A percentile compares a stretch with the other conserved stretches of the same genome.
phyloP scores from a whole-genome alignment of 2,888 invertebrate genomes.

The Dione juno region DNA sequence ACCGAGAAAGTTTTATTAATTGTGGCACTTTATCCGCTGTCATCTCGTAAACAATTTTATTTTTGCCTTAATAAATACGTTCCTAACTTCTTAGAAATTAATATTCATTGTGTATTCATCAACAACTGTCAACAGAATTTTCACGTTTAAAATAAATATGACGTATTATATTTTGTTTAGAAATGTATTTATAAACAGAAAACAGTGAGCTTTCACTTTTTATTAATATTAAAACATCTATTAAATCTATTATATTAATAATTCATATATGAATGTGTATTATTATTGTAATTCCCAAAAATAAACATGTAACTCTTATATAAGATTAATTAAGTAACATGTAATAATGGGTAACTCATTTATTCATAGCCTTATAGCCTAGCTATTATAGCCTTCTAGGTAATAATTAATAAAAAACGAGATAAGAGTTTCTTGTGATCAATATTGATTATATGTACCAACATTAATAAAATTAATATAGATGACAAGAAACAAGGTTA shows the following conservation, averaged over 20 bases:
- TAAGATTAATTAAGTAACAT: no score
- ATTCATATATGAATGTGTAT: background rate
- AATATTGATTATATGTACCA: no score
- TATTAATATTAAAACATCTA: background rate
- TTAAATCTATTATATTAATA: background rate
- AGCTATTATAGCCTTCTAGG: no score
- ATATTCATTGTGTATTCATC: constrained; percentile 23
- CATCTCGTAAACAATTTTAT: constrained; percentile 27
- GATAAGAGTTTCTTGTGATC: no score
- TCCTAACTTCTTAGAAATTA: constrained; percentile 21
- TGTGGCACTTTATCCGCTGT: constrained; percentile 22
- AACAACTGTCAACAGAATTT: constrained; percentile 21
- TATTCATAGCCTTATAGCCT: no score
- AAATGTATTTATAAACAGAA: background rate
- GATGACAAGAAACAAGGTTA: no score
- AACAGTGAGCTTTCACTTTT: background rate
- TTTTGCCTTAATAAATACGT: constrained; percentile 17
- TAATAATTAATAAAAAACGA: no score
- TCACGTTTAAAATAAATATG: constrained; percentile 11
- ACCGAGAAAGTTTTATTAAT: constrained; percentile 23
- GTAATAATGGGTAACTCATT: no score
- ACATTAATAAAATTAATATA: no score
- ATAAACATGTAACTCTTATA: no score
- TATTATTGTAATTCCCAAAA: no score
- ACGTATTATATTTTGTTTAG: constrained; percentile 1